Evolutionary conservation across 2,797 vertebrate genomes (phyloP), one percentile per base, ranked within the genome.

Genomic region (Macropodus opercularis): DNA sequence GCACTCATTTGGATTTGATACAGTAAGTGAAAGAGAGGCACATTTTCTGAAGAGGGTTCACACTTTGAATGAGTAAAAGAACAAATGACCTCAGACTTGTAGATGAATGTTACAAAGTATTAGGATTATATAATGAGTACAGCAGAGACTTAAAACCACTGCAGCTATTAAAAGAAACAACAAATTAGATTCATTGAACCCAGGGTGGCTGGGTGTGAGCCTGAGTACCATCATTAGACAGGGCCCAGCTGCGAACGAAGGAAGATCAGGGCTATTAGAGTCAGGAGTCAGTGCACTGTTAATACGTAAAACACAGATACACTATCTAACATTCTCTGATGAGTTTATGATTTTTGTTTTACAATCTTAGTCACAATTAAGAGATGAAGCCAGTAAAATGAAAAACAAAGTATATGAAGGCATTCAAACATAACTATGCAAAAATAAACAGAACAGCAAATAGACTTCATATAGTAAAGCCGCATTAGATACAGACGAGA

Each of bases 211-310:
- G 11, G 36, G 29, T 38, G 18, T 46, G 15, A 11, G 41, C 39
- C 19, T 42, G 8, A 46, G 22, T 7, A 47, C 19, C 15, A n/a
- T 68, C 31, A 62, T 73, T 57, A 66, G 19, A 1, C 49, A 32
- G 32, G 12, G 21, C 18, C 5, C 8, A 14, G 43, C 18, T 32
- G 42, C 24, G 24, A 60, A 48, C 44, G 15, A 22, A 7, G 21
- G 9, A 23, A 32, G 22, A 72, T 60, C 29, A 72, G 62, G 24
- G 27, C 67, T 55, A 21, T 76, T 41, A 48, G 26, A 52, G 32
- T 58, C 42, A 34, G 46, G 19, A 36, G 46, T 31, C 42, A 61
- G 56, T 69, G 47, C 0, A 3, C 34, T n/a, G 54, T 63, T 46
- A 64, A 46, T 47, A 51, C 48, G 10, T n/a, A n/a, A 42, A 43